Conservation (phyloP, 2,888 invertebrate genomes). For the Sinhomidia bicolor region DNA sequence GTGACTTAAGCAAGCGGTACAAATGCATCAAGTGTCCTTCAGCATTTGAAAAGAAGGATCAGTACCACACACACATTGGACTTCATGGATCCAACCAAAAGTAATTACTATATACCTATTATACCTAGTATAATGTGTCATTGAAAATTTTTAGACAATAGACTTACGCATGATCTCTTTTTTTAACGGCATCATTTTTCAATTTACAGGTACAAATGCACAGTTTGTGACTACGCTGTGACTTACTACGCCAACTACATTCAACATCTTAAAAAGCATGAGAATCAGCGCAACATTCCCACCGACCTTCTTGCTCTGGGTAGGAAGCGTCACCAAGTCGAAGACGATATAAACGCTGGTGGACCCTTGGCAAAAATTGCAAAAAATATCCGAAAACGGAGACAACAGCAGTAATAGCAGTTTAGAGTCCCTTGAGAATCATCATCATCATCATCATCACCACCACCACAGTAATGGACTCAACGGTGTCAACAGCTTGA, state of each 20-base stretch:
- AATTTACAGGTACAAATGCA: constrained; percentile 87
- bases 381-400: constrained; percentile 51
- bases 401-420: constrained; percentile 48
- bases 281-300: constrained; percentile 77
- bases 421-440: constrained; percentile 15
- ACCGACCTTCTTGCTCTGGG: constrained; percentile 74
- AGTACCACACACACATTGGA: constrained; percentile 91
- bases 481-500: not conserved
- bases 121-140: no score
- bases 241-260: constrained; percentile 92
- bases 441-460: not conserved
- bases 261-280: constrained; percentile 90
- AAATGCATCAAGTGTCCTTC: constrained; percentile 94
- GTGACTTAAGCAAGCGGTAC: constrained; percentile 92
- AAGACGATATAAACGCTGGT: constrained; percentile 83
- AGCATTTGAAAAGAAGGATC: constrained; percentile 87
- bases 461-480: not conserved
- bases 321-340: constrained; percentile 85
- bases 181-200: no score
- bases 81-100: constrained; percentile 91
- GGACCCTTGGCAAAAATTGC: constrained; percentile 21
- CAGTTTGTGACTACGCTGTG: constrained; percentile 93
- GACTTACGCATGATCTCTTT: no score
- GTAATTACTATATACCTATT: no score
- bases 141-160: no score